Evolutionary conservation across 2,888 invertebrate genomes (phyloP).

Genomic region (Sympetrum striolatum): DNA sequence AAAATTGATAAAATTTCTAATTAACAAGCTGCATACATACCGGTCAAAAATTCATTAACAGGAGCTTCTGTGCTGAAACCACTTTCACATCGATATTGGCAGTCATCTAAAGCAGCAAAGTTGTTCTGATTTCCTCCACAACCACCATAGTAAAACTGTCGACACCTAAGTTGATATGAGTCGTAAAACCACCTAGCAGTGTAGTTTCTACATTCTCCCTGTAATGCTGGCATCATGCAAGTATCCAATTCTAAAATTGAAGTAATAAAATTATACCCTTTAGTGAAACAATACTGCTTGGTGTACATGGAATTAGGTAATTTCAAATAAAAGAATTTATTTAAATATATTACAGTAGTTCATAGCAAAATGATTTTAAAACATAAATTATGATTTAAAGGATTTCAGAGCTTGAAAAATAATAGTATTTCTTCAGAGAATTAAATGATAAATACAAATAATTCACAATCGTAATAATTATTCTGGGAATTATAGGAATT

Average conservation of each 20-base stretch:
- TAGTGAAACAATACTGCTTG: too few relatives aligned
- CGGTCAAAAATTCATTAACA: background rate
- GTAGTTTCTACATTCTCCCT: constrained; percentile 81
- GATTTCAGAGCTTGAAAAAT: too few relatives aligned
- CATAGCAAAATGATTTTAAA: background rate
- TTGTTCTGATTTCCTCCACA: constrained; percentile 92
- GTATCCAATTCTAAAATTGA: constrained; percentile 66
- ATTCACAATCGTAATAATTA: too few relatives aligned
- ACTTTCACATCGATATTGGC: constrained; percentile 69
- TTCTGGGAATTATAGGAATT: too few relatives aligned
- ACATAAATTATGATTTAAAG: too few relatives aligned
- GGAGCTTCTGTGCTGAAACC: constrained; percentile 52
- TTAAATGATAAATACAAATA: too few relatives aligned
- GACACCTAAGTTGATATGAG: constrained; percentile 74
- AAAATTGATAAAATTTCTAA: background rate
- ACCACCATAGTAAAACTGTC: constrained; percentile 87
- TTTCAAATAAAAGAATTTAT: background rate
- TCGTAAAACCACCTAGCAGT: constrained; percentile 84
- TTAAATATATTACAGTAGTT: too few relatives aligned
- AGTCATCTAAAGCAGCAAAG: constrained; percentile 73
- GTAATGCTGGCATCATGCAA: constrained; percentile 77
- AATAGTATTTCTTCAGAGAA: too few relatives aligned
- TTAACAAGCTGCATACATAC: background rate
- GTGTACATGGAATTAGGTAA: too few relatives aligned
- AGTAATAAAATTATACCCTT: constrained; percentile 50